Evolutionary conservation across 2,113 vertebrate genomes (phyloP).

Genomic region (Amblyornis subalaris): DNA sequence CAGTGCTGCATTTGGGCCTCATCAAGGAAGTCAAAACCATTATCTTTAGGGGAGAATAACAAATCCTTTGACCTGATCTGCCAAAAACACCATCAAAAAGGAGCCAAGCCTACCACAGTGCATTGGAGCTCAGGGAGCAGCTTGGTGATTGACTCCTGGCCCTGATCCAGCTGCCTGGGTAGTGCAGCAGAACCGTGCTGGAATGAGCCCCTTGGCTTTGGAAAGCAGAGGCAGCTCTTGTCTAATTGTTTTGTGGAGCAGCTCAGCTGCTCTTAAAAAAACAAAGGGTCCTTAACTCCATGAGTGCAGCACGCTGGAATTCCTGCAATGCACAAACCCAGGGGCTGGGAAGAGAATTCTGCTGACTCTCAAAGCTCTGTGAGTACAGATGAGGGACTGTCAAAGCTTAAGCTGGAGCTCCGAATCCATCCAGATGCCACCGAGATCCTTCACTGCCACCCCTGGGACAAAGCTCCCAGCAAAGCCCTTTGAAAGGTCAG

Average conservation of each 20-base stretch:
- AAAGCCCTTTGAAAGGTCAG: neutral
- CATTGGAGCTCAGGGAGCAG: neutral
- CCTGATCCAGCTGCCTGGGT: neutral
- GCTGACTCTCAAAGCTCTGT: neutral
- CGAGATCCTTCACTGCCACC: neutral
- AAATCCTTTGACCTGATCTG: neutral
- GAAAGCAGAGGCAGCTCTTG: neutral
- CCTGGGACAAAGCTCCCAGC: neutral
- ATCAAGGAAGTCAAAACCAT: neutral
- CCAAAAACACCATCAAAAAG: neutral
- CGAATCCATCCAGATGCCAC: neutral
- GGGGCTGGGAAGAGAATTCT: neutral
- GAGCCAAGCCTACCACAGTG: slow-evolving; percentile 37
- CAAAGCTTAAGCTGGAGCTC: neutral
- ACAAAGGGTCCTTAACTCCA: neutral
- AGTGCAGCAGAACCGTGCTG: neutral
- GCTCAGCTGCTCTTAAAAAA: neutral
- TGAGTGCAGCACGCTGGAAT: neutral
- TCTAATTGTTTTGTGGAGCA: neutral
- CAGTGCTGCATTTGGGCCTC: neutral
- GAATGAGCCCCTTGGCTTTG: neutral
- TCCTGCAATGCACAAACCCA: neutral
- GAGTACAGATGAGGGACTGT: neutral
- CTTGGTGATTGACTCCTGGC: slow-evolving; percentile 12
- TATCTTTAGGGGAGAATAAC: neutral